These are phyloP conservation scores for Orchesellides sinensis DNA, from an alignment of 2,888 invertebrate genomes.

Conservation along the genomic window DNA sequence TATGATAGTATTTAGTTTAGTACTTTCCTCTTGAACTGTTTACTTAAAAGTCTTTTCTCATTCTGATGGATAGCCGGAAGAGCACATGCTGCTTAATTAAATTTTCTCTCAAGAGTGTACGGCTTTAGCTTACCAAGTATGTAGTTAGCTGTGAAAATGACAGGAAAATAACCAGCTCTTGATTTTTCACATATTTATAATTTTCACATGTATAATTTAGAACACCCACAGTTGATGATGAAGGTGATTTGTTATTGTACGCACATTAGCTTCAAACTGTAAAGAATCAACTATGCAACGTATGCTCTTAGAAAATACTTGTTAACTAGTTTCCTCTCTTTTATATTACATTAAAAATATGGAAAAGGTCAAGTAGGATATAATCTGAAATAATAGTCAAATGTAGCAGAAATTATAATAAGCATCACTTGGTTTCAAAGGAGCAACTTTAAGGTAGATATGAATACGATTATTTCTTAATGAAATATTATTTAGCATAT, in stretches of 20 bases:
- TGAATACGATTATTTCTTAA: background rate
- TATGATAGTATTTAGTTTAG: background rate
- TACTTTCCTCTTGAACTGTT: background rate
- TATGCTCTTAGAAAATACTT: background rate
- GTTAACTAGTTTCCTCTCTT: background rate
- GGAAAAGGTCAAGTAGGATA: too few relatives aligned
- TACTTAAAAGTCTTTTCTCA: too few relatives aligned
- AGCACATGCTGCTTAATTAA: background rate
- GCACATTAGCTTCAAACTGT: background rate
- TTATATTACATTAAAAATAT: background rate
- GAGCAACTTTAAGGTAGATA: background rate
- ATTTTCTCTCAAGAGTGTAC: background rate
- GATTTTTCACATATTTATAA: slow-evolving; percentile 32
- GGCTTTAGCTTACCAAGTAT: background rate
- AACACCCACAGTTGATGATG: background rate
- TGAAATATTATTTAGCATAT: too few relatives aligned
- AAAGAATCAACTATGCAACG: background rate
- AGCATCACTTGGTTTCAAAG: background rate
- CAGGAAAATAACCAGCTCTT: slow-evolving; percentile 38
- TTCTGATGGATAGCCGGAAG: background rate
- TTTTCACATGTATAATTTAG: background rate
- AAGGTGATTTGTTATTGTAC: slow-evolving; percentile 9
- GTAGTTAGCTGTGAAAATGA: slow-evolving; percentile 1
- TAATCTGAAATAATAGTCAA: background rate
- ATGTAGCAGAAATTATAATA: background rate